Evolutionary conservation across 2,888 invertebrate genomes (phyloP).

Genomic region (Drosophila dives): DNA sequence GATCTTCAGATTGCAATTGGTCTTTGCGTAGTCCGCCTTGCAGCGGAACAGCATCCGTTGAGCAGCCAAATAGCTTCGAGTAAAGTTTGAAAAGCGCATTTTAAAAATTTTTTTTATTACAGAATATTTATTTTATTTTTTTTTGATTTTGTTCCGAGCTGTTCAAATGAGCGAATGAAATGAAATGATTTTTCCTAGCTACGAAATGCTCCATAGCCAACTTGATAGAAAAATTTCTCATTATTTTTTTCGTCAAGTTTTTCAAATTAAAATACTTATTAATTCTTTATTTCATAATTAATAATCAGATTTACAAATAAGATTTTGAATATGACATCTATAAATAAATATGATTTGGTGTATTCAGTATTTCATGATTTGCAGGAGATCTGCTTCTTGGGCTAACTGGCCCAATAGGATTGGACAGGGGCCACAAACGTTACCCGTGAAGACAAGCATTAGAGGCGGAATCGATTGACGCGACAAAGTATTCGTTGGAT

Average conservation of each 20-base stretch:
- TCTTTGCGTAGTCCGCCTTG: slow-evolving; percentile 64
- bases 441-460: no score
- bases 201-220: not conserved
- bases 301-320: not conserved
- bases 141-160: slow-evolving; percentile 48
- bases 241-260: not conserved
- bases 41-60: slow-evolving; percentile 9
- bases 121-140: not conserved
- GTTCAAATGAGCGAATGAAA: slow-evolving; percentile 34
- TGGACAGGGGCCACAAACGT: no score
- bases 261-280: not conserved
- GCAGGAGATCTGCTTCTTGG: no score
- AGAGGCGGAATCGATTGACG: no score
- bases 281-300: not conserved
- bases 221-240: not conserved
- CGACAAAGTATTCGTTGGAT: no score
- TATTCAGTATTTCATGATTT: no score
- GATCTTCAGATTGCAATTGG: slow-evolving; percentile 90
- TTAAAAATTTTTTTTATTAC: not conserved
- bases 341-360: no score
- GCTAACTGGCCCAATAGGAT: no score
- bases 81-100: slow-evolving; percentile 28
- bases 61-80: slow-evolving; percentile 2
- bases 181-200: not conserved
- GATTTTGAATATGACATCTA: not conserved